Percentiles rank a stretch among this genome's conserved stretches.
These are phyloP conservation scores for Acronicta psi DNA, from an alignment of 2,888 invertebrate genomes.

Conservation along the genomic window DNA sequence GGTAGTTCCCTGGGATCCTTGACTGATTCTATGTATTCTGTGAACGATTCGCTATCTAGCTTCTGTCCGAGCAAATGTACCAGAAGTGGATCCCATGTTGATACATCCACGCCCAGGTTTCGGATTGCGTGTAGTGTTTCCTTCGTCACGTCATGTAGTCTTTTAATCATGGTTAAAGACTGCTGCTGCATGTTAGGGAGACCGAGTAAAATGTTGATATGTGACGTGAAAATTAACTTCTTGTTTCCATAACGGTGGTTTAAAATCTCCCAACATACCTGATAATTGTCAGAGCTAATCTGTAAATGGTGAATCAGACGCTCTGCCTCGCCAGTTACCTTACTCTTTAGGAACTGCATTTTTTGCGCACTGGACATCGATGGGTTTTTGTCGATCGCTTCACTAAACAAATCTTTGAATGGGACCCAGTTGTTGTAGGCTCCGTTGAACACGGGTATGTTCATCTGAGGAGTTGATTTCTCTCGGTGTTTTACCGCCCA, in stretches of 20 bases:
- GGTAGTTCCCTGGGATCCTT: background rate
- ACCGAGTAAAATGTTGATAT: background rate
- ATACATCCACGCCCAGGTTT: conserved; percentile 4
- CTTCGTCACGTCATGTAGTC: conserved; percentile 4
- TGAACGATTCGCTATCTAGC: background rate
- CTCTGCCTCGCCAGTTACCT: conserved; percentile 4
- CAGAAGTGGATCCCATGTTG: conserved; percentile 1
- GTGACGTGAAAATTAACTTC: conserved; percentile 7
- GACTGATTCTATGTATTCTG: background rate
- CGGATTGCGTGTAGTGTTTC: conserved; percentile 9
- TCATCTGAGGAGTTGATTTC: too few species aligned
- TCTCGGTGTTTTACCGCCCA: background rate
- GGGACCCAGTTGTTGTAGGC: conserved; percentile 2
- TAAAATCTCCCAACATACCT: conserved; percentile 10
- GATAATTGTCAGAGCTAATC: conserved; percentile 1
- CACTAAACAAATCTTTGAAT: background rate
- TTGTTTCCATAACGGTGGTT: conserved; percentile 9
- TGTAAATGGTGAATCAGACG: conserved; percentile 7
- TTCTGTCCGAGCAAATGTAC: background rate
- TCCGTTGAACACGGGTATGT: too few species aligned
- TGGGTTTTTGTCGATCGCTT: conserved; percentile 7
- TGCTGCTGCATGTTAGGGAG: conserved; percentile 4
- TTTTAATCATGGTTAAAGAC: background rate
- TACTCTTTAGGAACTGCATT: too few species aligned
- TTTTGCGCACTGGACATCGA: background rate